A percentile compares a stretch with the other conserved stretches of the same genome.
Conservation (phyloP, 2,797 vertebrate genomes). For the Eulemur rubriventer region DNA sequence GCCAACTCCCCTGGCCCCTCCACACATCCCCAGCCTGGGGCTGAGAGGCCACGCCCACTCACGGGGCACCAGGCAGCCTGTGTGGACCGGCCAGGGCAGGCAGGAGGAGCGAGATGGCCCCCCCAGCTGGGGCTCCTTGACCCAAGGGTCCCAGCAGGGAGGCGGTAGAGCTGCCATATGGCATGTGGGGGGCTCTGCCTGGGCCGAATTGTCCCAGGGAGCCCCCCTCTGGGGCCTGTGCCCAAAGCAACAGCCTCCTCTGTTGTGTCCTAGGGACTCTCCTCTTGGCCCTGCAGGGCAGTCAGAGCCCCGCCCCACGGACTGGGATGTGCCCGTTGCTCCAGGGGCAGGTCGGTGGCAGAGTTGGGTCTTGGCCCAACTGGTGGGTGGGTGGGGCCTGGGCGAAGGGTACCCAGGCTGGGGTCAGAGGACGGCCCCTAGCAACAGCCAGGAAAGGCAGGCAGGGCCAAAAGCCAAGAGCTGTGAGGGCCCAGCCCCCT, state of each 20-base stretch:
- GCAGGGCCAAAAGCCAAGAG: background rate
- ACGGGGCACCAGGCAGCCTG: background rate
- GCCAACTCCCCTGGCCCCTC: background rate
- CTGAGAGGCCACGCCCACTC: background rate
- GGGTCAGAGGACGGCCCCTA: background rate
- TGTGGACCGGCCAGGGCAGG: background rate
- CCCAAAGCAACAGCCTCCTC: accelerated
- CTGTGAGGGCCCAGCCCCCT: background rate
- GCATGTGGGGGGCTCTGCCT: too few species aligned
- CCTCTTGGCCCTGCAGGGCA: background rate
- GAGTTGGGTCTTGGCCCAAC: background rate
- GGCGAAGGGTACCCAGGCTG: background rate
- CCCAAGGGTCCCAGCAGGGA: background rate
- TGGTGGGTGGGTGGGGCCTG: background rate
- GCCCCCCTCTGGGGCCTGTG: background rate
- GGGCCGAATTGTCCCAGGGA: accelerated
- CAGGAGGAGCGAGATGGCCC: too few species aligned
- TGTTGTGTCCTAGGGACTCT: accelerated
- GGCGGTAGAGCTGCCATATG: background rate
- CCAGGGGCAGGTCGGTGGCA: background rate
- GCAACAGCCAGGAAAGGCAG: background rate
- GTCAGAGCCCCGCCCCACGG: background rate
- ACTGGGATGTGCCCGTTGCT: accelerated
- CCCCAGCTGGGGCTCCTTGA: too few species aligned
- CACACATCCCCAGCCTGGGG: background rate